Evolutionary conservation across 23 tunicate genomes (phyloP), one percentile per base, ranked within the genome.

Genomic region (Diplosoma virens): DNA sequence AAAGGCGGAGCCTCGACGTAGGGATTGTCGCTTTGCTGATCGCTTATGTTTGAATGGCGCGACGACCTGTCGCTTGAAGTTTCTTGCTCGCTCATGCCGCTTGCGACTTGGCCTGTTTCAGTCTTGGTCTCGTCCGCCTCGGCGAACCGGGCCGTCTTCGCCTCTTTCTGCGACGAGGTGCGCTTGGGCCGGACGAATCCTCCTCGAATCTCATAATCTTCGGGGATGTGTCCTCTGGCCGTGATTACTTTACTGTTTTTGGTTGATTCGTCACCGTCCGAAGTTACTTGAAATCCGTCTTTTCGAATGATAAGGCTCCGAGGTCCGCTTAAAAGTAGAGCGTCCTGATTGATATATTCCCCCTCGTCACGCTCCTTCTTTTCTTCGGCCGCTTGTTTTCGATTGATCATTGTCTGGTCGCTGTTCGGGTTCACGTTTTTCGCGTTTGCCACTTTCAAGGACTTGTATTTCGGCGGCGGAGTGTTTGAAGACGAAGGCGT

Each of bases 1-100:
- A 79, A 20, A 1, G 83, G 83, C 45, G 79, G 79, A 5, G 83
- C 83, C 33, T 79, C 47, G 4, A 79, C 83, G 29, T 79, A 79
- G 11, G 66, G 55, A 31, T 66, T 54, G 2, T 79, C 74, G 20
- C 18, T 28, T 20, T 33, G 22, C n/a, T 37, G 54, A 24, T 25
- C 16, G 3, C 48, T 32, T 67, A 32, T 30, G 74, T 48, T 33
- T n/a, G n/a, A n/a, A n/a, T n/a, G n/a, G 50, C 14, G 50, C 11
- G 11, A 9, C 14, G 50, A 7, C 14, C 14, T 41, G 50, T 41
- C 14, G 50, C 11, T 9, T 7, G 9, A 41, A 3, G 35, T 4
- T 4, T 28, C 35, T 4, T 34, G n/a, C 7, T 9, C 9, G 6
- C 9, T 34, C 35, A 14, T 7, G 14, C 5, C 30, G 63, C 21